Evolutionary conservation across 1,140 invertebrate species (phyloP).

Genomic region (Cepaea nemoralis): DNA sequence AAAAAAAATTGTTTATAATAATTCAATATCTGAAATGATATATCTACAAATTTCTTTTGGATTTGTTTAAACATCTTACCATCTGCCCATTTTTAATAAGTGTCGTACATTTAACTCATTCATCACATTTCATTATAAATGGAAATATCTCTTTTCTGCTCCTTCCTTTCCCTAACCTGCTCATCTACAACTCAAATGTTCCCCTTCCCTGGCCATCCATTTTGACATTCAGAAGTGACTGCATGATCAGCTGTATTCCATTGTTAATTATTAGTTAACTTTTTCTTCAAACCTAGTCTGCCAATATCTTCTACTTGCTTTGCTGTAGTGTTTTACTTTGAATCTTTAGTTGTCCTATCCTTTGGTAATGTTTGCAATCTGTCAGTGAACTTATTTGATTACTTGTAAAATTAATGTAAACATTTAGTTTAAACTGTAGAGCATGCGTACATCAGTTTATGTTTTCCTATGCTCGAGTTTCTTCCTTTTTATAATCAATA

Average conservation of each 20-base stretch:
- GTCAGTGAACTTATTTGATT: background rate
- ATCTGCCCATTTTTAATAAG: too few species aligned
- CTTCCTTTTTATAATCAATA: background rate
- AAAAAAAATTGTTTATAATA: too few species aligned
- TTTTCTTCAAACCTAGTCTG: background rate
- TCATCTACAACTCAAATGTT: too few species aligned
- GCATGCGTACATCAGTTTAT: background rate
- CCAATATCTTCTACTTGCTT: background rate
- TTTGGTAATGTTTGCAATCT: background rate
- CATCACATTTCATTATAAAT: too few species aligned
- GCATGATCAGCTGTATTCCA: slow-evolving; percentile 5
- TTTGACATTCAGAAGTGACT: background rate
- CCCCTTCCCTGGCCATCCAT: background rate
- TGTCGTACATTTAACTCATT: too few species aligned
- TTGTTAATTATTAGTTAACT: background rate
- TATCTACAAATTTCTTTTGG: too few species aligned
- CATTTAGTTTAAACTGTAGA: background rate
- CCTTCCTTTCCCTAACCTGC: too few species aligned
- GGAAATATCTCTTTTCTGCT: too few species aligned
- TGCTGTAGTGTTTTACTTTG: background rate
- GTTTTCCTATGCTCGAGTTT: background rate
- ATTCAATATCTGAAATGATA: too few species aligned
- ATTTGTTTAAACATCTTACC: too few species aligned
- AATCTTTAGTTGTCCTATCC: background rate
- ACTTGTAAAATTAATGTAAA: background rate